These are phyloP conservation scores for Pseudotriccus pelzelni DNA, from an alignment of 2,797 vertebrate species.

Conservation along the genomic window DNA sequence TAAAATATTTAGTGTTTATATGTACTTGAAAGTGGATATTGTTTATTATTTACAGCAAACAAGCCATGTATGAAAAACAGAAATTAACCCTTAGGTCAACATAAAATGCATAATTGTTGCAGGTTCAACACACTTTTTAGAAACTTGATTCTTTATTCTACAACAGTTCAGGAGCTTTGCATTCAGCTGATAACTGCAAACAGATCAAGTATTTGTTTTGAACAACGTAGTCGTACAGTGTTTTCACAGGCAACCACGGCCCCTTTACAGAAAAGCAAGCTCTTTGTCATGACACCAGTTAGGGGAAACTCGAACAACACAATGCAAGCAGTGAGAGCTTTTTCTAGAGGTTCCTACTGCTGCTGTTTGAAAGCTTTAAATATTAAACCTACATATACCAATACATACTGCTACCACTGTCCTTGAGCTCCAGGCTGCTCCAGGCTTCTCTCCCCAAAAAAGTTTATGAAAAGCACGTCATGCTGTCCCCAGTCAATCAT, in stretches of 20 bases:
- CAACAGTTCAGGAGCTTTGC: not conserved
- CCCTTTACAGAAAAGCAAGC: not conserved
- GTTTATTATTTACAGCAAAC: not conserved
- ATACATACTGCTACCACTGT: not conserved
- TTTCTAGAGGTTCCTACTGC: not conserved
- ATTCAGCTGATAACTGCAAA: not conserved
- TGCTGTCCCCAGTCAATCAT: not conserved
- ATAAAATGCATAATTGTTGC: not conserved
- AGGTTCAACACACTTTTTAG: not conserved
- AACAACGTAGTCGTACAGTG: not conserved
- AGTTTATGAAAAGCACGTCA: accelerated
- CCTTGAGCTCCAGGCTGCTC: not conserved
- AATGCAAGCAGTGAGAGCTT: not conserved
- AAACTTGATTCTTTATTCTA: not conserved
- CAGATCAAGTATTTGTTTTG: not conserved
- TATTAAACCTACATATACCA: not conserved
- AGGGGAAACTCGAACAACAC: not conserved
- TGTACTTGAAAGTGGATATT: not conserved
- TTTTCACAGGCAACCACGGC: not conserved
- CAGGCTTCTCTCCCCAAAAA: not conserved
- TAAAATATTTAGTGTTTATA: not conserved
- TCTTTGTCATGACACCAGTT: not conserved
- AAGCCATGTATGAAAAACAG: not conserved
- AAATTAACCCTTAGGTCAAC: not conserved
- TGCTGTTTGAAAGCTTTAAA: not conserved